Evolutionary conservation across 2,113 vertebrate genomes (phyloP), one percentile per base, ranked within the genome.

Genomic region (Aix galericulata): DNA sequence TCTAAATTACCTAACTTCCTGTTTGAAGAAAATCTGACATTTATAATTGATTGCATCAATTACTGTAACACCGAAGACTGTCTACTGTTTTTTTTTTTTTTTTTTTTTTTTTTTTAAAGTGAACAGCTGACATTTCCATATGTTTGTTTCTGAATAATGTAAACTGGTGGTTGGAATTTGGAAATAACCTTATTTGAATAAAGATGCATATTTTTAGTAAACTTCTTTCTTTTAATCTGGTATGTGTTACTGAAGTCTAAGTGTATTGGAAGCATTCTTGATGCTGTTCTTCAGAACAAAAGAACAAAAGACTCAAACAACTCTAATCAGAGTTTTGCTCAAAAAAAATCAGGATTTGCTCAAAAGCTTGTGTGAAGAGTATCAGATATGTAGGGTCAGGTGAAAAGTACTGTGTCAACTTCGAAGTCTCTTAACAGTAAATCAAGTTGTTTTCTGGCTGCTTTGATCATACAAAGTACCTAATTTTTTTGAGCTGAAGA

Each of bases 181-280:
- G 90, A 88, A 52, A 80, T 80, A 95, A 97, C 88, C 79, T 97
- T 97, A 94, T 95, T 97, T 95, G 96, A 98, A 98, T 98, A 98
- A 98, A 98, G 95, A 96, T 95, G 79, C 96, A 88, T 98, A 98
- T 98, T 98, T 96, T 98, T 98, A 97, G 94, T 97, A 98, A 94
- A 71, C 38, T 58, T 92, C 94, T 94, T 94, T 86, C 59, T 69
- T 96, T 96, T 56, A 17, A 40, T 87, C 82, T 69, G 62, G 20
- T 77, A 8, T 5, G 1, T 46, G 53, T 48, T 60, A 7, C 1
- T 84, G 83, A 78, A 88, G 71, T 78, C 46, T 26, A 25, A 68
- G 50, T 34, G 6, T 36, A 17, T 58, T 34, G 29, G 53, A 76
- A 66, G 60, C 12, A 11, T 71, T 81, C 25, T 73, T 75, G 23